Evolutionary conservation across 2,888 invertebrate genomes (phyloP).

Genomic region (Pasiphila rectangulata): DNA sequence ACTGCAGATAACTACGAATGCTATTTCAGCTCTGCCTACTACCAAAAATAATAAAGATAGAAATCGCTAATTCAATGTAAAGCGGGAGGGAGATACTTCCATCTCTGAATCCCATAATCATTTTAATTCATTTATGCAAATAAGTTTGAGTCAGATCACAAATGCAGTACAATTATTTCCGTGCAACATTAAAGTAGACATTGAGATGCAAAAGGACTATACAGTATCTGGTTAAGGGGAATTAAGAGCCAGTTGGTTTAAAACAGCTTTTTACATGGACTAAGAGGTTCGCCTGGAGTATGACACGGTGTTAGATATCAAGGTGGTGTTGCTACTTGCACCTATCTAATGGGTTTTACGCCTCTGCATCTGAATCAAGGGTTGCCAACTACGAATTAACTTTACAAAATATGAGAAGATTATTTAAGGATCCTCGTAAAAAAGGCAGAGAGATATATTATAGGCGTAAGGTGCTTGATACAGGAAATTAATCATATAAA

Average conservation of each 20-base stretch:
- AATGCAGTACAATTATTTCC: slow-evolving; percentile 12
- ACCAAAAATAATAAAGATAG: no score
- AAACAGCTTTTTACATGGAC: slow-evolving; percentile 5
- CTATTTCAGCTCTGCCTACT: no score
- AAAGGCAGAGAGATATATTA: not conserved
- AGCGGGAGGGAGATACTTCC: no score
- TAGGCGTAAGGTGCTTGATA: no score
- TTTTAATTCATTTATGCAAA: no score
- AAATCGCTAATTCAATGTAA: no score
- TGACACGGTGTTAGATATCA: slow-evolving; percentile 19
- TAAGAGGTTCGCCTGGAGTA: slow-evolving; percentile 10
- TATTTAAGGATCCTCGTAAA: not conserved
- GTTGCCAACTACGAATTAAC: slow-evolving; percentile 2
- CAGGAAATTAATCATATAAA: no score
- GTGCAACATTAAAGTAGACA: slow-evolving; percentile 9
- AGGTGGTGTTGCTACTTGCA: slow-evolving; percentile 7
- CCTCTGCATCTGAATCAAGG: slow-evolving; percentile 34
- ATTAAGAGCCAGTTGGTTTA: slow-evolving; percentile 1
- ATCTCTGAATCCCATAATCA: no score
- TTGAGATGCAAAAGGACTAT: slow-evolving; percentile 8
- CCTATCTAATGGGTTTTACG: slow-evolving; percentile 38
- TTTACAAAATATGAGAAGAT: not conserved
- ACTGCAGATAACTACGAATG: no score
- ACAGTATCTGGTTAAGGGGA: slow-evolving; percentile 8
- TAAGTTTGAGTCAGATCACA: not conserved